Conservation (phyloP, 2,113 vertebrate species). For the Burhinus bistriatus region DNA sequence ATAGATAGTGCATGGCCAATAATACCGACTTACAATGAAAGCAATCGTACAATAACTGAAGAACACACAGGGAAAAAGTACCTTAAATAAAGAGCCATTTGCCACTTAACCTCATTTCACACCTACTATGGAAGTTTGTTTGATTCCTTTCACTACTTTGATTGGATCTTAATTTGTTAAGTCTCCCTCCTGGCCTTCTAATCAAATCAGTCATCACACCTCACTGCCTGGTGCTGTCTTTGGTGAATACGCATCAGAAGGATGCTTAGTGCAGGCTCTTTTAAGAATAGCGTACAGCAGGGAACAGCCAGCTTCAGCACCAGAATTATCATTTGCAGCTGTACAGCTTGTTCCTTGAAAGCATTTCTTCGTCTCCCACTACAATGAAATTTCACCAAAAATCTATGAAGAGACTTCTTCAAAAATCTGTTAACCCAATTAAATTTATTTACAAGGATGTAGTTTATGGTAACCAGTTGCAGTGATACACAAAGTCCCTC, state of each 20-base stretch:
- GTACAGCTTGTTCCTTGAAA: not conserved
- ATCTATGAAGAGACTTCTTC: not conserved
- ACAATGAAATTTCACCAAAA: not conserved
- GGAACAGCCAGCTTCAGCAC: not conserved
- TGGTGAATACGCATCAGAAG: not conserved
- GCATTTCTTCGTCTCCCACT: not conserved
- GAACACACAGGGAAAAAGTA: not conserved
- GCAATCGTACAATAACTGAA: not conserved
- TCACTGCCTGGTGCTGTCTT: not conserved
- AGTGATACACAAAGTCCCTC: not conserved
- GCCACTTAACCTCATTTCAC: slow-evolving; percentile 33
- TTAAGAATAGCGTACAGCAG: not conserved
- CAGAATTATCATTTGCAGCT: not conserved
- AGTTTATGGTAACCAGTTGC: not conserved
- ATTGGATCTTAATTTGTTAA: slow-evolving; percentile 1
- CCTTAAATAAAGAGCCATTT: not conserved
- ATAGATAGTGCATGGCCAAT: not conserved
- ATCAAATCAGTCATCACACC: not conserved
- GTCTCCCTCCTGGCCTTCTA: not conserved
- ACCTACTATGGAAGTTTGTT: not conserved
- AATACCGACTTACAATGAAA: not conserved
- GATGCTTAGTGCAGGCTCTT: not conserved
- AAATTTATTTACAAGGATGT: not conserved
- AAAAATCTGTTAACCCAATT: not conserved
- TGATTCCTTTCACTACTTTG: not conserved